A percentile compares a stretch with the other conserved stretches of the same genome.
phyloP scores from a whole-genome alignment of 2,888 invertebrate genomes.

The Xestia xanthographa region DNA sequence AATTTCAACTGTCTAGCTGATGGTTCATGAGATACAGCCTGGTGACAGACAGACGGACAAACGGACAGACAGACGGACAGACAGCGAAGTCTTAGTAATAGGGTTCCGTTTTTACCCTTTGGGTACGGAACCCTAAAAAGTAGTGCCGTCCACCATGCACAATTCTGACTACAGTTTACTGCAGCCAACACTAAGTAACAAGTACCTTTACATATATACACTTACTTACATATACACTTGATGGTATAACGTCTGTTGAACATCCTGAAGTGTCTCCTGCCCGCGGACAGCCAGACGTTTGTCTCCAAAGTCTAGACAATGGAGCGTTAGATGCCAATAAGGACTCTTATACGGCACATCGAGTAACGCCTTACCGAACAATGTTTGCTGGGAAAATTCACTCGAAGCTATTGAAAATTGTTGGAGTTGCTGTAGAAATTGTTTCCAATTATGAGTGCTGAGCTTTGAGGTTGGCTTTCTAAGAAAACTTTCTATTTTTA shows the following conservation, averaged over 20 bases:
- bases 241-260: constrained; percentile 39
- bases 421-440: constrained; percentile 35
- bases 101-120: too few relatives aligned
- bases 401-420: constrained; percentile 32
- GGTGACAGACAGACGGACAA: too few relatives aligned
- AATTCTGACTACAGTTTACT: background rate
- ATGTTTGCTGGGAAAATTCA: constrained; percentile 60
- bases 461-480: background rate
- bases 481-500: background rate
- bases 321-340: constrained; percentile 64
- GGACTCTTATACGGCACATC: constrained; percentile 52
- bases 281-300: constrained; percentile 68
- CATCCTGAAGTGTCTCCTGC: constrained; percentile 45
- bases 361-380: constrained; percentile 35
- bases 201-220: background rate
- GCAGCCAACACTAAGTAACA: background rate
- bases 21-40: too few relatives aligned
- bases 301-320: constrained; percentile 76
- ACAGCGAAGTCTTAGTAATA: too few relatives aligned
- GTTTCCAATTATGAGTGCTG: constrained; percentile 15
- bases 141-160: background rate
- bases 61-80: too few relatives aligned
- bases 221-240: constrained; percentile 29
- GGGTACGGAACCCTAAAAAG: too few relatives aligned
- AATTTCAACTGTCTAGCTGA: too few relatives aligned